Evolutionary conservation across 2,113 vertebrate genomes (phyloP).

Genomic region (cattle (Bos taurus)): DNA sequence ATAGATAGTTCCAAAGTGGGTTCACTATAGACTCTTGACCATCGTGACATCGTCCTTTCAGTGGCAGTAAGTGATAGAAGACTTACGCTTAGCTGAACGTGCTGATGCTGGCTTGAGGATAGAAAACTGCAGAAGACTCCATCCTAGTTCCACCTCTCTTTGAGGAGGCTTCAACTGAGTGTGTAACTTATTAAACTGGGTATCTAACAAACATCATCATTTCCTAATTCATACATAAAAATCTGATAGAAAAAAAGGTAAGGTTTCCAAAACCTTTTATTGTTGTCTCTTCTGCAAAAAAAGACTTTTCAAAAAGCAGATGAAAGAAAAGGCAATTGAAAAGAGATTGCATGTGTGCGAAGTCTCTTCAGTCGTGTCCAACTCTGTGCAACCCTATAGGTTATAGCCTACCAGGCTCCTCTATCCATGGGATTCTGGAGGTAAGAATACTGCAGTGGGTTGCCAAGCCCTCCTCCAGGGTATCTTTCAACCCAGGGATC

Average conservation of each 20-base stretch:
- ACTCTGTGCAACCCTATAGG: not conserved
- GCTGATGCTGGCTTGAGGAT: not conserved
- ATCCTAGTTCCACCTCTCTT: not conserved
- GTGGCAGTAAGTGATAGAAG: not conserved
- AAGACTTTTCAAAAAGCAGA: not conserved
- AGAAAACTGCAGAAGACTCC: not conserved
- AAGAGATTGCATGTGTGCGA: not conserved
- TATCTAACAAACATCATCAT: not conserved
- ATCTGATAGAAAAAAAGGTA: not conserved
- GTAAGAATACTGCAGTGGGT: not conserved
- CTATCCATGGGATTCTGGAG: not conserved
- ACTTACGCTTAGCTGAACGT: not conserved
- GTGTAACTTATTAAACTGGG: not conserved
- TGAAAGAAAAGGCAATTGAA: not conserved
- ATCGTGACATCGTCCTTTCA: not conserved
- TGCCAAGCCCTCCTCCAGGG: not conserved
- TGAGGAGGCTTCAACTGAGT: not conserved
- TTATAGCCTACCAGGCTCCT: not conserved
- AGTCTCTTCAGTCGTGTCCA: not conserved
- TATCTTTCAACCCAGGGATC: not conserved
- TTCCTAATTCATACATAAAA: not conserved
- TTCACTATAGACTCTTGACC: not conserved
- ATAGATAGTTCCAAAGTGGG: not conserved
- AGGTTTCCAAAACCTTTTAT: not conserved
- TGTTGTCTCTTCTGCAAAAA: not conserved